Evolutionary conservation across 2,113 vertebrate species (phyloP).

Genomic region (zebrafish (Danio rerio)): DNA sequence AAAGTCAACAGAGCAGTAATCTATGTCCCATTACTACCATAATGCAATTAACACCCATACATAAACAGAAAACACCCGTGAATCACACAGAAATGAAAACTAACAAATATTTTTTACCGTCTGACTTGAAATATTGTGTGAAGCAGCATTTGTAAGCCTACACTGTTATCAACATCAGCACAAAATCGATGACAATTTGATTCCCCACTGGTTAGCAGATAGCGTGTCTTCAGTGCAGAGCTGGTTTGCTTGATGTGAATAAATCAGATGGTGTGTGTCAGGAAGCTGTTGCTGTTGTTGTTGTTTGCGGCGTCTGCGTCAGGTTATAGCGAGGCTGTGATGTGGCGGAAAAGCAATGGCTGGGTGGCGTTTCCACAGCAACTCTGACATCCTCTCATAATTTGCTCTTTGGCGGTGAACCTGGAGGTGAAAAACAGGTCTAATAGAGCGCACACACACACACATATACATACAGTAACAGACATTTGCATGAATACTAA

Average conservation of each 20-base stretch:
- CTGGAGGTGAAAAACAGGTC: constrained; percentile 49
- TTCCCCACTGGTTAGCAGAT: neutral
- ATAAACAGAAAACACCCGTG: too few relatives aligned
- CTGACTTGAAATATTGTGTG: neutral
- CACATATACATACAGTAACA: neutral
- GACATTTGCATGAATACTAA: constrained; percentile 9
- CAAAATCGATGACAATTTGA: neutral
- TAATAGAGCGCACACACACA: neutral
- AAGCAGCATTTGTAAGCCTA: neutral
- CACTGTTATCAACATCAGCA: neutral
- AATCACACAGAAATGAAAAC: too few relatives aligned
- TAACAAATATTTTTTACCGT: too few relatives aligned
- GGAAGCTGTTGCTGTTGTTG: constrained; percentile 6
- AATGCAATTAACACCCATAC: too few relatives aligned
- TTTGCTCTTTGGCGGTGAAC: constrained; percentile 54
- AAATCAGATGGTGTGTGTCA: neutral
- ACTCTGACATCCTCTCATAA: constrained; percentile 54
- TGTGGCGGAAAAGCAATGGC: constrained; percentile 10
- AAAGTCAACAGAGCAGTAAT: too few relatives aligned
- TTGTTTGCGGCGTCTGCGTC: constrained; percentile 4
- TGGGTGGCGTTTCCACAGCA: constrained; percentile 30
- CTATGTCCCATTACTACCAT: too few relatives aligned
- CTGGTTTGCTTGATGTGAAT: neutral
- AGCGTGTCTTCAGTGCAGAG: neutral
- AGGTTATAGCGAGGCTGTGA: constrained; percentile 19